A percentile compares a stretch with the other conserved stretches of the same genome.
Conservation (phyloP, 30 jellyfish, hydroid and myxozoan genomes). For the Calvadosia cruxmelitensis region DNA sequence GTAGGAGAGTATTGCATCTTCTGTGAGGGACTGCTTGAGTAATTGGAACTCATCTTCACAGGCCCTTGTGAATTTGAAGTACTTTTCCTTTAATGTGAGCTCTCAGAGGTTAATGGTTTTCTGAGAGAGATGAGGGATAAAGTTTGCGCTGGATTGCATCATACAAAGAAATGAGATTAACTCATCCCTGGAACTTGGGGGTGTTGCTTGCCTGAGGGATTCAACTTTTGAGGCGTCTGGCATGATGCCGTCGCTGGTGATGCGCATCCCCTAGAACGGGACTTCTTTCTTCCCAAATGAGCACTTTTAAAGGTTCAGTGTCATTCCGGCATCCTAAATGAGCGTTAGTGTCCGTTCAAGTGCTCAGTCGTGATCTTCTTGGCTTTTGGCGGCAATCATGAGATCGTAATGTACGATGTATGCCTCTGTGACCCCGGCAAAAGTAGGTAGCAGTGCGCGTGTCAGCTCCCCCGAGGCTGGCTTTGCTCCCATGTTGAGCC, state of each 20-base stretch:
- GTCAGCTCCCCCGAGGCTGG: no score
- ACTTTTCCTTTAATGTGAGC: background rate
- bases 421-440: no score
- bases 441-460: no score
- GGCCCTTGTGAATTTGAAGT: background rate
- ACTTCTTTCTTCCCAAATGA: background rate
- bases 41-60: slow-evolving; percentile 3
- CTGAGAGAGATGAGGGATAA: slow-evolving; percentile 12
- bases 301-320: slow-evolving; percentile 3
- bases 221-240: background rate
- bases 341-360: background rate
- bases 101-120: slow-evolving; percentile 9
- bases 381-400: slow-evolving; percentile 2
- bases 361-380: background rate
- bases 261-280: slow-evolving; percentile 7
- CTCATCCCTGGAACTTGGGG: slow-evolving; percentile 3
- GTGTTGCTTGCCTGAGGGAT: slow-evolving; percentile 6
- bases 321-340: slow-evolving; percentile 8
- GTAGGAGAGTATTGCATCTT: slow-evolving; percentile 1
- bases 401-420: slow-evolving; percentile 8
- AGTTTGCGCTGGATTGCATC: slow-evolving; percentile 5
- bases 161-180: slow-evolving; percentile 12
- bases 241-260: slow-evolving; percentile 5
- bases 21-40: slow-evolving; percentile 5
- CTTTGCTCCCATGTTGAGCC: no score